phyloP scores from a whole-genome alignment of 2,113 vertebrate genomes.

The Caranx ignobilis region DNA sequence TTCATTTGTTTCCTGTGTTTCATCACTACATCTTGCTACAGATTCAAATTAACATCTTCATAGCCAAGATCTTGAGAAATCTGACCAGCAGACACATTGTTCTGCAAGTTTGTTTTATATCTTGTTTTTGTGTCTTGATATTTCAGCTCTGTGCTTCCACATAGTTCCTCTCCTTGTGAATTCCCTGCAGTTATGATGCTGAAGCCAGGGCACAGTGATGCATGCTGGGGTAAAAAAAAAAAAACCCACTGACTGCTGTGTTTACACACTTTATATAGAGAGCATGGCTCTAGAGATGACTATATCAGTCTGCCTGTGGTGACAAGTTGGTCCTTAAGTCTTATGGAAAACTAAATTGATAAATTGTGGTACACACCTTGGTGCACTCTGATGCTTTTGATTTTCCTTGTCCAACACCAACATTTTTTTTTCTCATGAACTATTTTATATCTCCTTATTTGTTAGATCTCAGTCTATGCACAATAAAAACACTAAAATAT shows the following conservation, averaged over 20 bases:
- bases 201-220: background rate
- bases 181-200: background rate
- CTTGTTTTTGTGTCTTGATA: background rate
- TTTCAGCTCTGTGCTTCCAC: background rate
- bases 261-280: background rate
- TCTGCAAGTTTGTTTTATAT: background rate
- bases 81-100: background rate
- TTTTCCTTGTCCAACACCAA: too few species aligned
- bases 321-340: too few species aligned
- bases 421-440: too few species aligned
- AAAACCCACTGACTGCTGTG: slow-evolving; percentile 16
- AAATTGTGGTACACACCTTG: too few species aligned
- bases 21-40: background rate
- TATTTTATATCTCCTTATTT: too few species aligned
- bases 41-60: background rate
- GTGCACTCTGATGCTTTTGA: too few species aligned
- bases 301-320: too few species aligned
- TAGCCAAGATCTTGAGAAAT: background rate
- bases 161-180: background rate
- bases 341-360: too few species aligned
- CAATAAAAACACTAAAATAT: background rate
- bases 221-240: background rate
- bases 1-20: background rate
- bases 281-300: too few species aligned
- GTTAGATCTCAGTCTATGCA: background rate